Evolutionary conservation across 2,797 vertebrate genomes (phyloP).

Genomic region (Chelidonichthys spinosus): DNA sequence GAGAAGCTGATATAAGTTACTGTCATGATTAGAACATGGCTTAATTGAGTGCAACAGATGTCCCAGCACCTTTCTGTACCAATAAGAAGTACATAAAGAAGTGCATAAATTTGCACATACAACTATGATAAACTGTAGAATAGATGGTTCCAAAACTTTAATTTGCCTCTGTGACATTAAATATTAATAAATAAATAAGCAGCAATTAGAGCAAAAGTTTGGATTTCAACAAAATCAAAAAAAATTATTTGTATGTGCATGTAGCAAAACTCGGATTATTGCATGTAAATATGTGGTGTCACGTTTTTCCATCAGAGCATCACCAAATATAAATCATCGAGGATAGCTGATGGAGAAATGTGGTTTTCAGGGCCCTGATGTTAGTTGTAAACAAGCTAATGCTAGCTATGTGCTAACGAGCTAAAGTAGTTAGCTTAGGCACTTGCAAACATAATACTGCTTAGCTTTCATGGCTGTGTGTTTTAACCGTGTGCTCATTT

Average conservation of each 20-base stretch:
- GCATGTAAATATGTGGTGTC: too few species aligned
- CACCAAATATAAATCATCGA: too few species aligned
- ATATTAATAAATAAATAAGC: background rate
- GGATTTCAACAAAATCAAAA: background rate
- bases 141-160: background rate
- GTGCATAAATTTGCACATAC: background rate
- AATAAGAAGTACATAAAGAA: background rate
- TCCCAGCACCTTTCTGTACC: background rate
- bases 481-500: background rate
- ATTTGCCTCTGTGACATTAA: background rate
- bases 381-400: too few species aligned
- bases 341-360: too few species aligned
- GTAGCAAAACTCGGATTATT: background rate
- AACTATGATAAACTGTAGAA: background rate
- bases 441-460: too few species aligned
- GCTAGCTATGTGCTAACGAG: too few species aligned
- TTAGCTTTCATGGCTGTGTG: too few species aligned
- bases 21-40: background rate
- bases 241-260: background rate
- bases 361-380: too few species aligned
- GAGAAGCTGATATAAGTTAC: constrained; percentile 19
- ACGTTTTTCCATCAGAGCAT: background rate
- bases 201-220: background rate
- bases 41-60: background rate
- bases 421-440: too few species aligned